Conservation (phyloP, 2,113 vertebrate species). For the cattle (Bos taurus) region ARS-UCD2.0 NC_037348.1:19675001-19675500, state of each 20-base stretch:
- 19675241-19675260: not conserved
- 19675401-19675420: not conserved
- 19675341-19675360: not conserved
- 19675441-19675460: not conserved
- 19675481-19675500: not conserved
- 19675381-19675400: not conserved
- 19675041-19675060: not conserved
- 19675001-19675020: not conserved
- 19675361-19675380: no score
- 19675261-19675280: not conserved
- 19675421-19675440: not conserved
- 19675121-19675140: fast-evolving
- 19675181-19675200: not conserved
- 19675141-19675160: not conserved
- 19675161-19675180: not conserved
- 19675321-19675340: not conserved
- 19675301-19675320: not conserved
- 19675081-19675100: not conserved
- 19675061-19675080: not conserved
- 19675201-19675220: not conserved
- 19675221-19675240: not conserved
- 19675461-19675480: not conserved
- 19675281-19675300: no score
- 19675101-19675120: fast-evolving
- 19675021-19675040: not conserved